Conservation (phyloP, 2,797 vertebrate species). For the Bryconaethiops microstoma region DNA sequence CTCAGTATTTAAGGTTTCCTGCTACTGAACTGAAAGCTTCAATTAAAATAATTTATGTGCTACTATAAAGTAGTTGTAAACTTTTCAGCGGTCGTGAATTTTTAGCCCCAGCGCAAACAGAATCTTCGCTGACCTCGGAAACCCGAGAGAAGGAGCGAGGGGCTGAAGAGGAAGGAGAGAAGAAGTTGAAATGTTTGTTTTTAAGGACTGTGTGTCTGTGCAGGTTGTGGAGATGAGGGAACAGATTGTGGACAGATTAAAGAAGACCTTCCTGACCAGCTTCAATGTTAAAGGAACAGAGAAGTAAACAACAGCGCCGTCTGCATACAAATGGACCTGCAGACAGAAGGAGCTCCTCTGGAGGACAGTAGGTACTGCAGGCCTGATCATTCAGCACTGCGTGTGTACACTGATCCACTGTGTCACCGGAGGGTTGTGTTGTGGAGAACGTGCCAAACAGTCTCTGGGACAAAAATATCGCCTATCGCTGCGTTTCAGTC, state of each 20-base stretch:
- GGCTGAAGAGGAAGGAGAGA: not conserved
- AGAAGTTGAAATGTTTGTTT: constrained; percentile 11
- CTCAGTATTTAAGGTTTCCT: no score
- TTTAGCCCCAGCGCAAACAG: not conserved
- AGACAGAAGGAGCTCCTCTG: not conserved
- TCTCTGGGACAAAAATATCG: not conserved
- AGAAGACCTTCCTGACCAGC: constrained; percentile 44
- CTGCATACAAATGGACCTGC: constrained; percentile 42
- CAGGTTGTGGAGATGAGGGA: constrained; percentile 17
- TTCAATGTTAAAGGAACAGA: constrained; percentile 47
- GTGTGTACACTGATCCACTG: not conserved
- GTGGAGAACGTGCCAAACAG: not conserved
- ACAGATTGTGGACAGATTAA: constrained; percentile 38
- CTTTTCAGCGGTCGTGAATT: not conserved
- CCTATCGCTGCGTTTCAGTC: no score
- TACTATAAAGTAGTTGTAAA: no score
- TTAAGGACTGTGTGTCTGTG: constrained; percentile 39
- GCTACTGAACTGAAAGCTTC: no score
- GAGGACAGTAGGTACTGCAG: not conserved
- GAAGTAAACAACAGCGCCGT: constrained; percentile 31
- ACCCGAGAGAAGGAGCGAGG: not conserved
- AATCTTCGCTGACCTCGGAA: constrained; percentile 15
- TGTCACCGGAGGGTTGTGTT: not conserved
- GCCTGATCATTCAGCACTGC: not conserved
- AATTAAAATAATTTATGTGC: no score